Evolutionary conservation across 2,113 vertebrate genomes (phyloP).

Genomic region (Vidua chalybeata): DNA sequence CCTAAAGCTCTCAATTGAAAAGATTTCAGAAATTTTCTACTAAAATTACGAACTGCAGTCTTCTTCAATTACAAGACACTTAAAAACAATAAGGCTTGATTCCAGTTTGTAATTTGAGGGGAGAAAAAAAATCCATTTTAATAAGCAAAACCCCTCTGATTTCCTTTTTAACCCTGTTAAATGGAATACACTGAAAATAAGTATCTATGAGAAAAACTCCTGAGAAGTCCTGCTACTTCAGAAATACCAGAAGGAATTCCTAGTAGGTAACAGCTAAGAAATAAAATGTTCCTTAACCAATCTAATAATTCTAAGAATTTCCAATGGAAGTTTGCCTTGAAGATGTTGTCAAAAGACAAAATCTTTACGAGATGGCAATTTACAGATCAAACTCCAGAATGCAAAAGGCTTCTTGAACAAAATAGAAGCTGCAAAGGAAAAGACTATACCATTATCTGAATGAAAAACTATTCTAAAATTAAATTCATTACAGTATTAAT

Average conservation of each 20-base stretch:
- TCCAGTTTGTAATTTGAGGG: not conserved
- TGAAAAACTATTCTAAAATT: not conserved
- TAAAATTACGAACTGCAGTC: not conserved
- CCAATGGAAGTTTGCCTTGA: not conserved
- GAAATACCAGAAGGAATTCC: not conserved
- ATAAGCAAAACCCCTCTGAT: not conserved
- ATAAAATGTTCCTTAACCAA: not conserved
- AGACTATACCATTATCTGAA: not conserved
- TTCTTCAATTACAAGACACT: not conserved
- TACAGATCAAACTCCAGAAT: not conserved
- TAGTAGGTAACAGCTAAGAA: not conserved
- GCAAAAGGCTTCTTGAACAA: not conserved
- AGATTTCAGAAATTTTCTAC: not conserved
- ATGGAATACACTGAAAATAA: not conserved
- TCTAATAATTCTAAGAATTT: not conserved
- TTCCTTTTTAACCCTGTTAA: not conserved
- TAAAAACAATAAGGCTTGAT: not conserved
- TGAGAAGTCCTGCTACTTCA: not conserved
- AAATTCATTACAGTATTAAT: not conserved
- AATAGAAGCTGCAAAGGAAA: not conserved
- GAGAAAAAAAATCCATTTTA: not conserved
- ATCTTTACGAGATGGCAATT: not conserved
- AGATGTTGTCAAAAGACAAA: not conserved
- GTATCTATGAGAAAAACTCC: not conserved
- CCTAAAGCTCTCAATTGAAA: not conserved